Evolutionary conservation across 2,888 invertebrate genomes (phyloP), one percentile per base, ranked within the genome.

Genomic region (Drosophila setosimentum): DNA sequence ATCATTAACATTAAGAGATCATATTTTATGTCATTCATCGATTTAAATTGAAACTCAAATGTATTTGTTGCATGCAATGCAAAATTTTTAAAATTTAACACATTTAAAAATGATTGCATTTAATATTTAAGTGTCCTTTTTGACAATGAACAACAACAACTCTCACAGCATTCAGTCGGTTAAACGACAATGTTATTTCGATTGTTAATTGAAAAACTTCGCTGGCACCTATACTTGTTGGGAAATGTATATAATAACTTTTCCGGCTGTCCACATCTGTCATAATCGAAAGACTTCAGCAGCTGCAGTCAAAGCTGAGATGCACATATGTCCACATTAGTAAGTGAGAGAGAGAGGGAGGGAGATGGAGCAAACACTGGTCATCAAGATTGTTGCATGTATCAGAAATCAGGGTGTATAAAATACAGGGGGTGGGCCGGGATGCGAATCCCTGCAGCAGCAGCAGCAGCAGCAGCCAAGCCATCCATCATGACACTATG

Each of bases 401-500:
- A 54, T 45, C 53, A 30, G 37, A 67, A 68, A 21, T 35, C 24
- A 33, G 42, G 16, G 4, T 50, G 30, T 6, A 3, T 21, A 30
- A 30, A 24, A 29, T 29, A 18, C 4, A 2, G 45, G 16, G 24
- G 21, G 8, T 45, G 16, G 3, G 3, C 24, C n/a, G 3, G 42
- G n/a, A 11, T 42, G 11, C 11, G 11, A 42, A 21, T 42, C 42
- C 24, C 16, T 24, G 45, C 8, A 45, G 24, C 24, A 42, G 18
- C 29, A 21, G 18, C 16, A 16, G 45, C 8, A 45, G 24, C 24
- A 42, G 18, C 29, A 21, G 18, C 10, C 40, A 29, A 55, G 29
- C n/a, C 71, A 68, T 68, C 68, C 37, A 69, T 64, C 73, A 73
- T 71, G 21, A 16, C 40, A 35, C 29, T 32, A 10, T 42, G 72